Conservation (phyloP, 2,888 invertebrate genomes). For the Lasioglossum vierecki region DNA sequence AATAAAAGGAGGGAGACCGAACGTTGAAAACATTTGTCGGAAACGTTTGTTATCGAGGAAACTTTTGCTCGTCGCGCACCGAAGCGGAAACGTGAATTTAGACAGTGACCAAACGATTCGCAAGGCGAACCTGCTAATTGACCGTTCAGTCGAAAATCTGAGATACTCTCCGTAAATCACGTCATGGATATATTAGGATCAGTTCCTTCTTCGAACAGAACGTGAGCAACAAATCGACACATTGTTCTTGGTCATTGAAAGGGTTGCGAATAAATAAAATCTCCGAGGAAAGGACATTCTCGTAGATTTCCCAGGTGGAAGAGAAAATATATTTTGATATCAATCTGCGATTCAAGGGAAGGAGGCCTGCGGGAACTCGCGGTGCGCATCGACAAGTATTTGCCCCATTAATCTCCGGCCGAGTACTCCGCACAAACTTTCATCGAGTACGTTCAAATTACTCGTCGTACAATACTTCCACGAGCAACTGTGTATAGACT, state of each 20-base stretch:
- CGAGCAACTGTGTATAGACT: constrained; percentile 40
- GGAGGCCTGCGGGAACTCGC: neutral
- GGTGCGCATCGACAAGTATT: constrained; percentile 7
- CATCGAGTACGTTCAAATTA: constrained; percentile 26
- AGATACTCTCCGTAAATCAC: constrained; percentile 16
- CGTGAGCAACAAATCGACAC: too few species aligned
- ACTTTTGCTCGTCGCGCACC: neutral
- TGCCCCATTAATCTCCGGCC: constrained; percentile 9
- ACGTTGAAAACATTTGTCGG: neutral
- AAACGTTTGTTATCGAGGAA: neutral
- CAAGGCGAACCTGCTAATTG: constrained; percentile 40
- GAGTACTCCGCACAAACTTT: constrained; percentile 11
- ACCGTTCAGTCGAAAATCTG: constrained; percentile 23
- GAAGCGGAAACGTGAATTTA: neutral
- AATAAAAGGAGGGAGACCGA: neutral
- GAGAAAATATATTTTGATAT: neutral
- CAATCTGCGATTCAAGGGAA: neutral
- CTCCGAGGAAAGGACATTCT: neutral
- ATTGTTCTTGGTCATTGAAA: too few species aligned
- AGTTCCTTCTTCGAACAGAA: too few species aligned
- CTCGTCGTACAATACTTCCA: constrained; percentile 8
- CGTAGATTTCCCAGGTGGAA: neutral
- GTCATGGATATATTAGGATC: neutral
- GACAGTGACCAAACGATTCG: constrained; percentile 20
- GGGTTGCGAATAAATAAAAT: too few species aligned